Percentiles rank a stretch among this genome's conserved stretches.
phyloP scores from a whole-genome alignment of 2,888 invertebrate genomes.

The Tenthredo livida region DNA sequence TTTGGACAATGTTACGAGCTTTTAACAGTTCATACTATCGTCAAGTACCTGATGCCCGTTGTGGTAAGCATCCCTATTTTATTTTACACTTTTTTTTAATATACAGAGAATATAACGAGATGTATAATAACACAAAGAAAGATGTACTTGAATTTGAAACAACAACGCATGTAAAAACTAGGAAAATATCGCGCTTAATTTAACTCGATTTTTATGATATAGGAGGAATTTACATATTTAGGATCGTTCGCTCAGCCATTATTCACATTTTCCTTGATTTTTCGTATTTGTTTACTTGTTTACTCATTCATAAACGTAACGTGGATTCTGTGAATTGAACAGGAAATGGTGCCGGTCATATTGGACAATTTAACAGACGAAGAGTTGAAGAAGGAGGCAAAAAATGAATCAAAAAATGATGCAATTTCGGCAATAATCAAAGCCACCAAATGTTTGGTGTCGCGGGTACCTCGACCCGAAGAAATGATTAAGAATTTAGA shows the following conservation, averaged over 20 bases:
- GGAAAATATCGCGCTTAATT: too few species aligned
- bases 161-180: too few species aligned
- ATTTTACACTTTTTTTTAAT: too few species aligned
- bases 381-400: constrained; percentile 96
- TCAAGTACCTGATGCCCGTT: constrained; percentile 95
- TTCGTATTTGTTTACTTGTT: not conserved
- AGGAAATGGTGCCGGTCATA: constrained; percentile 95
- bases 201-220: too few species aligned
- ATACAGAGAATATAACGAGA: too few species aligned
- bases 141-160: too few species aligned
- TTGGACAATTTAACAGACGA: constrained; percentile 96
- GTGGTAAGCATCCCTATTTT: constrained; percentile 81
- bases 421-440: constrained; percentile 96
- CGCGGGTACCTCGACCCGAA: constrained; percentile 91
- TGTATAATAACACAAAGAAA: too few species aligned
- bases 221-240: too few species aligned
- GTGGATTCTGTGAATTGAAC: constrained; percentile 55
- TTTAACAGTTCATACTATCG: constrained; percentile 92
- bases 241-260: too few species aligned
- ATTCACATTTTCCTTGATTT: too few species aligned
- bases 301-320: not conserved
- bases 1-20: constrained; percentile 96
- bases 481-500: constrained; percentile 90
- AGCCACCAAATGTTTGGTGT: constrained; percentile 93
- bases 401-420: constrained; percentile 97